Evolutionary conservation across 2,888 invertebrate species (phyloP).

Genomic region (Tortricodes alternella): DNA sequence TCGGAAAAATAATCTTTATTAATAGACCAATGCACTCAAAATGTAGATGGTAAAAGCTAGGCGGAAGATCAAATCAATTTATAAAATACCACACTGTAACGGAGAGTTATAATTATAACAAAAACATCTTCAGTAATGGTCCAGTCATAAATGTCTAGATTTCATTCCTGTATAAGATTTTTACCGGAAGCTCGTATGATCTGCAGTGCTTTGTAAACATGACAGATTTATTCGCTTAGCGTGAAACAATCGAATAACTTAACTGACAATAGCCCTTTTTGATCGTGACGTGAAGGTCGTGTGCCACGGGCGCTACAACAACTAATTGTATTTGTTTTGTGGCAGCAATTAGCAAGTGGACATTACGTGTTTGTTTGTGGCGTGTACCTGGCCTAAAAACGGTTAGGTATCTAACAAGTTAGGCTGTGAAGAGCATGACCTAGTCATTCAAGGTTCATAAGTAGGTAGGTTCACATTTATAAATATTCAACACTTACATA

Average conservation of each 20-base stretch:
- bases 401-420: constrained; percentile 17
- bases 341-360: constrained; percentile 46
- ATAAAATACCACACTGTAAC: too few species aligned
- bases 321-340: constrained; percentile 49
- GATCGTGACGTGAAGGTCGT: constrained; percentile 43
- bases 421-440: constrained; percentile 28
- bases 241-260: constrained; percentile 26
- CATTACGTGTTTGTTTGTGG: constrained; percentile 42
- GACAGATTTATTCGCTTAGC: constrained; percentile 10
- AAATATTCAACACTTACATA: neutral
- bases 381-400: constrained; percentile 43
- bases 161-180: too few species aligned
- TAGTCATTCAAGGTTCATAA: constrained; percentile 3
- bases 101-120: too few species aligned
- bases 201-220: too few species aligned
- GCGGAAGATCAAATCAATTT: too few species aligned
- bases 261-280: constrained; percentile 30
- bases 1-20: too few species aligned
- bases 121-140: too few species aligned
- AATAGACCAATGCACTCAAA: too few species aligned
- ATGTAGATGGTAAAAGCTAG: too few species aligned
- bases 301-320: constrained; percentile 33
- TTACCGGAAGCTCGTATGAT: too few species aligned
- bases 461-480: neutral
- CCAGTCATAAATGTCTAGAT: too few species aligned